Base-by-base conservation (phyloP, 2,797 vertebrate genomes). In the Botia kubotai region DNA sequence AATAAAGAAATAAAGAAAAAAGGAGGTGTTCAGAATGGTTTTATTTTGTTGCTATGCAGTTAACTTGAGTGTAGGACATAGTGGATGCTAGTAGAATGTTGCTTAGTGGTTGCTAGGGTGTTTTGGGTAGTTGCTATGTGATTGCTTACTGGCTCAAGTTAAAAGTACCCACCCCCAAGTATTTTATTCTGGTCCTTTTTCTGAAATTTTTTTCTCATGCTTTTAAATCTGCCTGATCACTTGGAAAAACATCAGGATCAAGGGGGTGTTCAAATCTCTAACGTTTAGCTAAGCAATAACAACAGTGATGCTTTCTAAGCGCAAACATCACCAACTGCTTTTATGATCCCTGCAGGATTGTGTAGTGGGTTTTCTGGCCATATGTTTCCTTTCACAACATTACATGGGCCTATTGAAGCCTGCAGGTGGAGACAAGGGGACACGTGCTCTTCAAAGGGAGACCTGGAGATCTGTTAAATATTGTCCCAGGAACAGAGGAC, bases 391-490 rank as follows among this genome's bases (percentile, higher is more conserved):
- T 81, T 79, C 73, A 86, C 79, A 66, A 85, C 83, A 70, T 3
- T 53, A 55, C 6, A 58, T 58, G 80, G 87, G 85, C 77, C 83
- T 71, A n/a, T 72, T 67, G 62, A 72, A 89, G 84, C 84, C 82
- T 72, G 63, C 14, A 65, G 70, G 68, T 75, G 67, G 65, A 53
- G 57, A 63, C 53, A 55, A 3, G 71, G 69, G 62, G 13, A 39
- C 58, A 52, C 57, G 65, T 62, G 62, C 79, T 75, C 16, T 89
- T 86, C 67, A 17, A 77, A 74, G 83, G 85, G 87, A 88, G 80
- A 87, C 85, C 82, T 82, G 70, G 75, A 85, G 90, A 85, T 85
- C 84, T 85, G 83, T 84, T 90, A 86, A 92, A 92, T 90, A 90
- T 89, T 89, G 82, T 86, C 86, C 89, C 76, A 86, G 78, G 79